Base-by-base conservation (phyloP, 1,140 invertebrate species). In the Aphelinus certus region DNA sequence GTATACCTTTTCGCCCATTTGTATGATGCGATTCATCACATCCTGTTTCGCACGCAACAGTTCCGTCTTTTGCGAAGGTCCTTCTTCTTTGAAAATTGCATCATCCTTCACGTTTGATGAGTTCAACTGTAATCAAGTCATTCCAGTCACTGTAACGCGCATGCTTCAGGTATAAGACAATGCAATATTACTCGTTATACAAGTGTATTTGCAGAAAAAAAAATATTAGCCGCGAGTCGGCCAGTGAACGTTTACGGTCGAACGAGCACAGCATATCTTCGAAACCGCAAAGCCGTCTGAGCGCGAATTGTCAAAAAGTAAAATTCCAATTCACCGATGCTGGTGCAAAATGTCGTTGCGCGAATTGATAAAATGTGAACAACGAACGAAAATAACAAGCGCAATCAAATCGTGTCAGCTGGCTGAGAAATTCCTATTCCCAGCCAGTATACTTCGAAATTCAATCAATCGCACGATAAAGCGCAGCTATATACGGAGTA, bases 1-100 rank as follows among this genome's bases (percentile, higher is more conserved):
- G 42, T 26, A 45, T 82, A 88, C 86, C 81, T 88, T 88, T 80
- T 88, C 87, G 47, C 84, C 85, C 73, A 87, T 86, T 80, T 86
- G 85, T 65, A 88, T 86, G 57, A 88, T 87, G 60, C 84, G 82
- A 71, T 88, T 87, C 76, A 86, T 83, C 80, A 87, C 86, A 46
- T 88, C 86, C 75, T 88, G 87, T 67, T 87, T 88, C 9, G 84
- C 86, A 49, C 86, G 81, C 46, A 85, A 67, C 26, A 86, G 67
- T 69, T 87, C 85, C 1, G 81, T 78, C 73, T 83, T 86, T n/a
- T 84, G 83, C 45, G 86, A 86, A 45, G 78, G 66, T 64, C 80
- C 77, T 62, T 87, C 85, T 57, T 86, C 86, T 47, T 81, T 86
- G 45, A 81, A 73, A 47, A 81, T 79, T 45, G 77, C 46, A 71